These are phyloP conservation scores for Microchrysa polita DNA, from an alignment of 2,888 invertebrate genomes.

Conservation along the genomic window DNA sequence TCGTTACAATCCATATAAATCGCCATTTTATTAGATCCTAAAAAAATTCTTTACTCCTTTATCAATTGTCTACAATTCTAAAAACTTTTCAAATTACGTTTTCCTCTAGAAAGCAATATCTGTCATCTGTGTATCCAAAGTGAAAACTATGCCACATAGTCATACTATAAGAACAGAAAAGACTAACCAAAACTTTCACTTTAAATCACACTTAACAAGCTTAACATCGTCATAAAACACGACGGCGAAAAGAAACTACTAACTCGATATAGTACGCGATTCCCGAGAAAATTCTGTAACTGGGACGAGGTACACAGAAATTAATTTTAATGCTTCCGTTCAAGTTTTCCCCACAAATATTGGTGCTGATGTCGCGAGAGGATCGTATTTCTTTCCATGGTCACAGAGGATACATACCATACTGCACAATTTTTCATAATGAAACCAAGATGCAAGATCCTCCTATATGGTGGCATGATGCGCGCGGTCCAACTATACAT, in stretches of 20 bases:
- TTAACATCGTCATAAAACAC: conserved; percentile 30
- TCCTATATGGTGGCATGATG: too few species aligned
- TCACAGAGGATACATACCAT: too few species aligned
- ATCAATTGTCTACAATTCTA: neutral
- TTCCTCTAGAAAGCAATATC: neutral
- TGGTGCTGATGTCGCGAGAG: neutral
- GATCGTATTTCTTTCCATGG: too few species aligned
- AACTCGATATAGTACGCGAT: too few species aligned
- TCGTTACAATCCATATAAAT: too few species aligned
- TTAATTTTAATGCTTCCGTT: conserved; percentile 37
- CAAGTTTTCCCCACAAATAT: conserved; percentile 21
- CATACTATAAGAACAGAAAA: too few species aligned
- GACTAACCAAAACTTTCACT: conserved; percentile 16
- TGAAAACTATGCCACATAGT: neutral
- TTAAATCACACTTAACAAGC: conserved; percentile 36
- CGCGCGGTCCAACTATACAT: too few species aligned
- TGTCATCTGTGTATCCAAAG: neutral
- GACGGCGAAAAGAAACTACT: conserved; percentile 12
- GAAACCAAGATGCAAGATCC: too few species aligned
- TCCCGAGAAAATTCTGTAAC: too few species aligned
- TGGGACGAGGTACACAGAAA: neutral
- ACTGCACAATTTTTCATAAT: too few species aligned
- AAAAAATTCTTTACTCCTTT: too few species aligned
- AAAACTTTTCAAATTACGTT: neutral
- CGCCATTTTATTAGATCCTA: too few species aligned